phyloP scores from a whole-genome alignment of 2,888 invertebrate species.

The Pseudeuparius sepicola region DNA sequence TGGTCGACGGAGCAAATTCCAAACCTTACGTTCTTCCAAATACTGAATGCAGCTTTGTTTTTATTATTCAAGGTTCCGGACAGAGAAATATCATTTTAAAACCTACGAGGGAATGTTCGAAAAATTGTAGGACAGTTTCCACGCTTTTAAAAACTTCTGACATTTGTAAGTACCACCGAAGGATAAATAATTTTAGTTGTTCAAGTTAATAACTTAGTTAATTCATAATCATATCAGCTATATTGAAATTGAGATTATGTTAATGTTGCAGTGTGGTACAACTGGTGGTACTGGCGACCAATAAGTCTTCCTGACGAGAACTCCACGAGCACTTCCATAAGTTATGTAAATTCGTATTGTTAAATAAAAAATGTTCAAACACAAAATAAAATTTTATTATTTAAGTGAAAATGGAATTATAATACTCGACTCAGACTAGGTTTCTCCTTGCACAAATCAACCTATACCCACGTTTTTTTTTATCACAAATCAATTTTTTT shows the following conservation, averaged over 20 bases:
- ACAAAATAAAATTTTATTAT: too few relatives aligned
- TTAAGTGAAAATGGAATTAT: too few relatives aligned
- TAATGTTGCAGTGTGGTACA: conserved; percentile 73
- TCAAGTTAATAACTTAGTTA: too few relatives aligned
- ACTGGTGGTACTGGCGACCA: conserved; percentile 78
- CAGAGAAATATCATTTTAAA: conserved; percentile 59
- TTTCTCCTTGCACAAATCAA: too few relatives aligned
- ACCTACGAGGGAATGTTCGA: conserved; percentile 68
- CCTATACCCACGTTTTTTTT: too few relatives aligned
- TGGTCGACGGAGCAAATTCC: conserved; percentile 63
- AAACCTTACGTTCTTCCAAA: conserved; percentile 60
- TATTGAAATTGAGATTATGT: too few relatives aligned
- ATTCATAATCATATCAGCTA: too few relatives aligned
- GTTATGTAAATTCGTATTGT: conserved; percentile 64
- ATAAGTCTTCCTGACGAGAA: conserved; percentile 49
- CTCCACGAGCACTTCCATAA: conserved; percentile 51
- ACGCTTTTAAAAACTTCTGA: conserved; percentile 60
- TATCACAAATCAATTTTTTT: too few relatives aligned
- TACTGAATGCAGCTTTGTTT: conserved; percentile 73
- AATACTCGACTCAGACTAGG: too few relatives aligned
- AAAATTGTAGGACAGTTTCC: conserved; percentile 60
- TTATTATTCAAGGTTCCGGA: conserved; percentile 64
- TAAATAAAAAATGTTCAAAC: too few relatives aligned
- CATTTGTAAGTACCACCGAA: conserved; percentile 55
- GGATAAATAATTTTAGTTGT: too few relatives aligned